Conservation (phyloP, 35 echinoderm and acorn worm species). For the Ophioderma brevispina region DNA sequence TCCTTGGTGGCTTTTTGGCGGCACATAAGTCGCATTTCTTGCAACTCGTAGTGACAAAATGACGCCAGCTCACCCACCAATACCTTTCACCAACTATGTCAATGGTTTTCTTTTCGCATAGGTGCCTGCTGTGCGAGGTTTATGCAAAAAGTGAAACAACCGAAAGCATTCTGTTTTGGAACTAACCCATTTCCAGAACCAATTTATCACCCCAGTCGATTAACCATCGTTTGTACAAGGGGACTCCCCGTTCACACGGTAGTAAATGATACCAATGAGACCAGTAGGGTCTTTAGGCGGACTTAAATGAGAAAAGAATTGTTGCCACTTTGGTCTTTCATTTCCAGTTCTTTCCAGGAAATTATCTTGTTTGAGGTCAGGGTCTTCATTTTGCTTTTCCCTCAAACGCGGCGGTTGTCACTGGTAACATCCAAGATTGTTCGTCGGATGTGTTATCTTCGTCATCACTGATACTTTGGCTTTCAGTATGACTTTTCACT, state of each 20-base stretch:
- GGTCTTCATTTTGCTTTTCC: too few species aligned
- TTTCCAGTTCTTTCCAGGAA: too few species aligned
- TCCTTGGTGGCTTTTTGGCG: constrained; percentile 1
- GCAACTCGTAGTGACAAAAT: neutral
- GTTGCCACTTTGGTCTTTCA: too few species aligned
- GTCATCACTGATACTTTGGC: too few species aligned
- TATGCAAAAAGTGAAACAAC: constrained; percentile 2
- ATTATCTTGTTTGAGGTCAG: too few species aligned
- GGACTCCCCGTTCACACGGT: neutral
- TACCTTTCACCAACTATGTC: neutral
- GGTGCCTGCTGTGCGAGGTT: constrained; percentile 15
- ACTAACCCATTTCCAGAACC: constrained; percentile 11
- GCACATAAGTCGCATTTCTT: constrained; percentile 32
- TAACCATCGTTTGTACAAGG: constrained; percentile 4
- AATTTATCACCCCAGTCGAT: neutral
- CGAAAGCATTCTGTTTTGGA: neutral
- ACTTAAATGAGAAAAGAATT: too few species aligned
- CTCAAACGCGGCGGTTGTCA: too few species aligned
- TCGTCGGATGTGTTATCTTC: too few species aligned
- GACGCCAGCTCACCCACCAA: constrained; percentile 20
- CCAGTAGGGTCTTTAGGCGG: too few species aligned
- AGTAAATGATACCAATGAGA: constrained; percentile 10
- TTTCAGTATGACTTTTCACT: too few species aligned
- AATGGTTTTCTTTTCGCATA: constrained; percentile 22
- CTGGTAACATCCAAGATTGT: too few species aligned